Percentiles rank a stretch among this genome's conserved stretches.
These are phyloP conservation scores for Dione vanillae DNA, from an alignment of 2,888 invertebrate genomes.

Conservation along the genomic window DNA sequence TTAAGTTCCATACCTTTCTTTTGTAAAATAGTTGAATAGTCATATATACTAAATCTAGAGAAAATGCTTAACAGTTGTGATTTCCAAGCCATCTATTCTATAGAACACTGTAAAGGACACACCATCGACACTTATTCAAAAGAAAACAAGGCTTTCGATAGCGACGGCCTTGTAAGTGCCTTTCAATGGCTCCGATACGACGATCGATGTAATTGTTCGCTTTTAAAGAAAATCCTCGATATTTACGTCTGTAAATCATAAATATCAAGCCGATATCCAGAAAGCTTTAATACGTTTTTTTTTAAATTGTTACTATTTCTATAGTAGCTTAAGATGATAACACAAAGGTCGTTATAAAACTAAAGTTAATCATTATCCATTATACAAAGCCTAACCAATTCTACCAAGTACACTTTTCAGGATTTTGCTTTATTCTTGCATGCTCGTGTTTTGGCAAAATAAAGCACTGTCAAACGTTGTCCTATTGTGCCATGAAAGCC, in stretches of 20 bases:
- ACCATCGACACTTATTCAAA: slow-evolving; percentile 57
- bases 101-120: slow-evolving; percentile 51
- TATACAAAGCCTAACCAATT: no score
- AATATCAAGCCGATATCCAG: not conserved
- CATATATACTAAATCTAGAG: not conserved
- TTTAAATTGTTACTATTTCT: not conserved
- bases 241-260: slow-evolving; percentile 5
- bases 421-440: no score
- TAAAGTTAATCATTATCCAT: no score
- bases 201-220: slow-evolving; percentile 38
- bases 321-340: not conserved
- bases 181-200: slow-evolving; percentile 42
- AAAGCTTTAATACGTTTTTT: not conserved
- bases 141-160: slow-evolving; percentile 60
- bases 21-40: not conserved
- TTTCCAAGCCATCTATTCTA: slow-evolving; percentile 29
- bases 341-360: no score
- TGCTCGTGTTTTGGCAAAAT: no score
- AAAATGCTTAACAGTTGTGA: slow-evolving; percentile 2
- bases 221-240: slow-evolving; percentile 25
- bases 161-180: slow-evolving; percentile 54
- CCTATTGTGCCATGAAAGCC: no score
- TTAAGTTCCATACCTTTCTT: no score
- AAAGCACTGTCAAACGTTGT: no score
- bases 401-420: no score